Evolutionary conservation across 2,797 vertebrate species (phyloP), one percentile per base, ranked within the genome.

Genomic region (Pteronotus mesoamericanus): DNA sequence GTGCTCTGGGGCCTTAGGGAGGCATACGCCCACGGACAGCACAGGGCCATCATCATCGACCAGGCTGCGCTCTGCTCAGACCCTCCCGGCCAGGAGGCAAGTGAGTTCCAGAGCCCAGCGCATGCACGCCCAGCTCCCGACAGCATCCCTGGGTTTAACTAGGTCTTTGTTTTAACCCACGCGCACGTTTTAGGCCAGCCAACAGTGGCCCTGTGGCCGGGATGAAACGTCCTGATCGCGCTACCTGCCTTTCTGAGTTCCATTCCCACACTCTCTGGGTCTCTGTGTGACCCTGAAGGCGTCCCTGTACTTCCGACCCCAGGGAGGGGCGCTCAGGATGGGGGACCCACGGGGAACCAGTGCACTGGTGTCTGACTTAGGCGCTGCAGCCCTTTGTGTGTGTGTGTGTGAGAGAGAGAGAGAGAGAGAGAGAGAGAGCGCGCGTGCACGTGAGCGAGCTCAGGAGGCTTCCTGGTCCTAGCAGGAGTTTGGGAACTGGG

Each of bases 31-130:
- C 6, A 5, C 4, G 34, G 21, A 72, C 68, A 22, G 57, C 5
- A 44, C 32, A 59, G 34, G 0, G 0, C 11, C 12, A 0, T 5
- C 51, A 9, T 55, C 15, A 15, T 32, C 14, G 15, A 12, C 10
- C 59, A 32, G 37, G 75, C 42, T 53, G 29, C 9, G 6, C 2
- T 3, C 51, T 46, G 10, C 10, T 46, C 51, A 29, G 55, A 39
- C 24, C 1, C 48, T 83, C 48, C n/a, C 3, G 2, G n/a, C 14
- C 22, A 48, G 55, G 68, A 69, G 24, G 66, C n/a, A 37, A 34
- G 48, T 34, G 22, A 5, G 37, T 59, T 85, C 46, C 83, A 75
- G 57, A 29, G 24, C 74, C 26, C 21, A 34, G 42, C 16, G 9
- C 21, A 7, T 11, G 11, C 21, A 9, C 12, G 26, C 24, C 3